Evolutionary conservation across 2,113 vertebrate species (phyloP).

Genomic region (Propithecus coquereli): DNA sequence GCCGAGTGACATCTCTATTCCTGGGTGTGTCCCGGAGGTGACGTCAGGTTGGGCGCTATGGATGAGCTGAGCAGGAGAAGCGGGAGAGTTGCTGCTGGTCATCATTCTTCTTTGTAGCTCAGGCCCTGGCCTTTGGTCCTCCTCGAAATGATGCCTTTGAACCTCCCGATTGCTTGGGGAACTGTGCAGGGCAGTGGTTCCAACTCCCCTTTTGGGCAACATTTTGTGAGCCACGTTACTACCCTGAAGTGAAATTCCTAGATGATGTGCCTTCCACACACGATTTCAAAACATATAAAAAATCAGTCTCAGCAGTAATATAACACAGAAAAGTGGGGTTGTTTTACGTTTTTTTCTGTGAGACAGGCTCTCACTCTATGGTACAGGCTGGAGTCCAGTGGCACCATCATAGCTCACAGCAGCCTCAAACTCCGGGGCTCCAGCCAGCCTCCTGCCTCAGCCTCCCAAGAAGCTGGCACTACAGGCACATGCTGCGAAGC

Average conservation of each 20-base stretch:
- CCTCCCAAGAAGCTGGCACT: no score
- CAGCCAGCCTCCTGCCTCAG: no score
- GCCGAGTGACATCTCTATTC: background rate
- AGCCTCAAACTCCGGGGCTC: no score
- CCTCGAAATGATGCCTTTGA: background rate
- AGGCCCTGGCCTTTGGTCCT: background rate
- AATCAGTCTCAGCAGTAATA: background rate
- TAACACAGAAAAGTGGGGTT: background rate
- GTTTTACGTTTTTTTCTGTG: no score
- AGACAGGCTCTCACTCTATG: no score
- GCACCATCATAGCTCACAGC: no score
- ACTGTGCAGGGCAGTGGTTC: background rate
- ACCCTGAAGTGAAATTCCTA: background rate
- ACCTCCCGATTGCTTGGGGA: background rate
- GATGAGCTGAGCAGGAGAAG: background rate
- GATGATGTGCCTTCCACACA: background rate
- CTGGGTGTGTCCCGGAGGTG: background rate
- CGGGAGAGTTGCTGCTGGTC: no score
- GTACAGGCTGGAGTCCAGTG: no score
- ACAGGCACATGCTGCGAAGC: no score
- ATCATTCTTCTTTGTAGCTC: background rate
- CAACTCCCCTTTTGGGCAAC: background rate
- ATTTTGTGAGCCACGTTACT: background rate
- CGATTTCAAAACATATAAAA: background rate
- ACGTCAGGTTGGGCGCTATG: background rate